Evolutionary conservation across 1,140 invertebrate species (phyloP), one percentile per base, ranked within the genome.

Genomic region (Palaemon carinicauda): DNA sequence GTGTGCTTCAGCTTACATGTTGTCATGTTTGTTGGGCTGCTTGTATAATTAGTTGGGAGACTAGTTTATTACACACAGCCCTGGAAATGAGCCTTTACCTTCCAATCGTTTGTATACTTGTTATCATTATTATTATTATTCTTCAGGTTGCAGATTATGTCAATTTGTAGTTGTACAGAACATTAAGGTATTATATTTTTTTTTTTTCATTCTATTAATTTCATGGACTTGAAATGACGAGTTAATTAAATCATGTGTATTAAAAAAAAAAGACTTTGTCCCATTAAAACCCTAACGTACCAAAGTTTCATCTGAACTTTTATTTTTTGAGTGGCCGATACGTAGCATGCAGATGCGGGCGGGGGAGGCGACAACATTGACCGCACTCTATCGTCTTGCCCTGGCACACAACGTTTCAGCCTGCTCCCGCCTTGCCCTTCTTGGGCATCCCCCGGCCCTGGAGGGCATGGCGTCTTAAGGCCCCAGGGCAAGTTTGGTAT

Each of bases 41-140:
- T 87, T 87, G 85, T 87, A 81, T 87, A 82, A 82, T 87, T 87
- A 87, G 85, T 87, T 65, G 41, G 33, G 85, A 87, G 85, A 87
- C 85, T 86, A 86, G 65, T 71, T 50, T 80, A 86, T 86, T 86
- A 86, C 84, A 86, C 84, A 86, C 84, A 86, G 84, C 84, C 84
- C 84, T 86, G 78, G 84, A 87, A 81, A 81, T 75, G 77, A 87
- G 85, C 85, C 85, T 87, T 87, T 75, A 87, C 85, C 85, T 87
- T 87, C 85, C 85, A 87, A 87, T 87, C 85, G 79, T 87, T 87
- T 87, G 85, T 87, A 87, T 80, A 87, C 85, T 87, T 87, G 85
- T 87, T 87, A 80, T 87, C 7, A 41, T 41, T 86, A 86, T 87
- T 81, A 81, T 80, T 75, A 80, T 73, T 86, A 80, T 80, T 80